These are phyloP conservation scores for Hydrozoanthus tunicans DNA, from an alignment of 64 coral and sea anemone species.

Conservation along the genomic window DNA sequence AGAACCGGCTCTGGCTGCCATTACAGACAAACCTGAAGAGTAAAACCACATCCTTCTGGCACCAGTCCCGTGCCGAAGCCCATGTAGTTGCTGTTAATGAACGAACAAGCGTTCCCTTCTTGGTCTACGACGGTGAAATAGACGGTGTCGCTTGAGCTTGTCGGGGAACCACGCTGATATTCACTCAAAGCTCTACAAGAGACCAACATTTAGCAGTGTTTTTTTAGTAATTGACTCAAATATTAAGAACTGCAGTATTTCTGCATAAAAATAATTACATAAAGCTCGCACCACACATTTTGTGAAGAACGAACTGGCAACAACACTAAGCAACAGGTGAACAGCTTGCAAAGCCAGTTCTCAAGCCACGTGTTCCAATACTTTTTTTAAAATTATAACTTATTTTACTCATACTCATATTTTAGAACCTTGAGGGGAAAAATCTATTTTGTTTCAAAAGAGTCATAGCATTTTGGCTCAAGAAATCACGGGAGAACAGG, in stretches of 20 bases:
- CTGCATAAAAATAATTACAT: neutral
- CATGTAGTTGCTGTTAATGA: slow-evolving; percentile 96
- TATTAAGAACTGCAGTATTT: neutral
- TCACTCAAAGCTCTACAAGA: slow-evolving; percentile 48
- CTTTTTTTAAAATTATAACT: too few species aligned
- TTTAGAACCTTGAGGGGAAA: too few species aligned
- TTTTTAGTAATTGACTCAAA: neutral
- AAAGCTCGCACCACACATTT: neutral
- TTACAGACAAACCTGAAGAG: slow-evolving; percentile 69
- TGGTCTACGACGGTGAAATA: slow-evolving; percentile 90
- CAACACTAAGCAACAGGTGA: too few species aligned
- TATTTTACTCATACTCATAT: too few species aligned
- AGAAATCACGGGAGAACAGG: too few species aligned
- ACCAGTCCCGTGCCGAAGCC: slow-evolving; percentile 91
- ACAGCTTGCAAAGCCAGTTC: too few species aligned
- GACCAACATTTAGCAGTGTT: too few species aligned
- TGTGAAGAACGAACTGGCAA: too few species aligned
- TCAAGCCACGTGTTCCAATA: too few species aligned
- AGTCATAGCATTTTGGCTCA: too few species aligned
- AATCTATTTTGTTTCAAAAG: too few species aligned
- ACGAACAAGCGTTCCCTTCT: slow-evolving; percentile 92
- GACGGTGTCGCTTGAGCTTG: slow-evolving; percentile 76
- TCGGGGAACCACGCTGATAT: slow-evolving; percentile 57
- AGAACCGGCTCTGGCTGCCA: too few species aligned
- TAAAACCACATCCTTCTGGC: slow-evolving; percentile 92